phyloP scores from a whole-genome alignment of 2,113 vertebrate genomes.

The Eubucco bourcierii region DNA sequence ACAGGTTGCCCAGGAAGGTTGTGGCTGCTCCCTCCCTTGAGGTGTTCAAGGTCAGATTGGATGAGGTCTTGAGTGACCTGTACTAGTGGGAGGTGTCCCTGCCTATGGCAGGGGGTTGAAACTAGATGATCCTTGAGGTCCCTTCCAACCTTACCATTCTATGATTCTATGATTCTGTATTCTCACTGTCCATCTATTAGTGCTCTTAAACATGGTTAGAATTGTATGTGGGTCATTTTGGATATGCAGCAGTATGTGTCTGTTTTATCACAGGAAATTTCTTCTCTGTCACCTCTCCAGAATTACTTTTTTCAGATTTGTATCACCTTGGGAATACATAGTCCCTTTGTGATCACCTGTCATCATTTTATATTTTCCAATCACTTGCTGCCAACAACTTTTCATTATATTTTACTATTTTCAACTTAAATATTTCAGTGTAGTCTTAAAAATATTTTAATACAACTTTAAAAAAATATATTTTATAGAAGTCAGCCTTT shows the following conservation, averaged over 20 bases:
- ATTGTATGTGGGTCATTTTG: not conserved
- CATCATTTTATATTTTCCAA: not conserved
- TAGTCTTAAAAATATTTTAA: not conserved
- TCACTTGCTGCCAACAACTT: not conserved
- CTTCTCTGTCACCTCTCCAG: not conserved
- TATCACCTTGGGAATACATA: not conserved
- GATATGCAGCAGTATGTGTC: not conserved
- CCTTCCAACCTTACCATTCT: too few relatives aligned
- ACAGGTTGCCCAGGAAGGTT: too few relatives aligned
- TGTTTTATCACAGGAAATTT: not conserved
- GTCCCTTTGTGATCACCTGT: not conserved
- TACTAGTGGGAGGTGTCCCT: too few relatives aligned
- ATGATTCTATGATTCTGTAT: too few relatives aligned
- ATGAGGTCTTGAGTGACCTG: too few relatives aligned
- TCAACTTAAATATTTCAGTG: not conserved
- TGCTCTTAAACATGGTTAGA: not conserved
- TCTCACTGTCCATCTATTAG: not conserved
- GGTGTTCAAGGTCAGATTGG: too few relatives aligned
- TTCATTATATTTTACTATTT: not conserved
- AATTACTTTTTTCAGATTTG: not conserved
- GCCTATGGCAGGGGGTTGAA: too few relatives aligned
- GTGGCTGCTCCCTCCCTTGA: too few relatives aligned
- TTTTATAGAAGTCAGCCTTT: not conserved
- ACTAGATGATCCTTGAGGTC: too few relatives aligned
- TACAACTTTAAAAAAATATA: accelerated